Base-by-base conservation (phyloP, 2,113 vertebrate genomes). In the Periophthalmodon schlosseri region DNA sequence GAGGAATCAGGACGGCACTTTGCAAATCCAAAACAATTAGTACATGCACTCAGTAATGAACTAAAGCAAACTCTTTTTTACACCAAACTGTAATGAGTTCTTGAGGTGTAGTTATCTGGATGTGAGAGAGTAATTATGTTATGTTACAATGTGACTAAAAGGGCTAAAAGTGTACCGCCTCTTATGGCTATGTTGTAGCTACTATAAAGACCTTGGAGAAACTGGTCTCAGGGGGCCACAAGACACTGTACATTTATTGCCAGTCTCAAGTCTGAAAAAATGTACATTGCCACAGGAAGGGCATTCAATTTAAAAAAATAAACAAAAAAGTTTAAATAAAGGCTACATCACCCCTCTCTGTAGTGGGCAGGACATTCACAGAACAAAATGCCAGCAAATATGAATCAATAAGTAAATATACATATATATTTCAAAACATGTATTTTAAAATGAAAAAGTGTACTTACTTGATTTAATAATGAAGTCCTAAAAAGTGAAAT, bases 1-100 rank as follows among this genome's bases (percentile, higher is more conserved):
- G 61, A 58, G 72, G 68, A 77, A 78, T 81, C 68, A 77, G 50
- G 39, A 69, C 70, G 73, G 73, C 47, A 28, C 78, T 75, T 52
- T 44, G 77, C 24, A 70, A 82, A 84, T 83, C 69, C 74, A 75
- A 83, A 84, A 65, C 73, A 77, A 74, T 87, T 72, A 74, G 46
- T 69, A 54, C 81, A 75, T 58, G 72, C 65, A 68, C 64, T 33
- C 61, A 57, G 68, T 73, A 61, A 81, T 74, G 72, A 85, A 81
- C 57, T 73, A 47, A 78, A 6, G 2, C 21, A 57, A 73, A 52
- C 34, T 77, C 78, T 77, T 70, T 72, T 24, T 73, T 66, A 65
- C n/a, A 68, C 70, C 78, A 74, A 67, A 28, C 60, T 3, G 15
- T 64, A 78, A 77, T 82, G 70, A 58, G 72, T 72, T 80, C 68